Percentiles rank a stretch among this genome's conserved stretches.
phyloP scores from a whole-genome alignment of 2,888 invertebrate species.

The Drosophila monieri region DNA sequence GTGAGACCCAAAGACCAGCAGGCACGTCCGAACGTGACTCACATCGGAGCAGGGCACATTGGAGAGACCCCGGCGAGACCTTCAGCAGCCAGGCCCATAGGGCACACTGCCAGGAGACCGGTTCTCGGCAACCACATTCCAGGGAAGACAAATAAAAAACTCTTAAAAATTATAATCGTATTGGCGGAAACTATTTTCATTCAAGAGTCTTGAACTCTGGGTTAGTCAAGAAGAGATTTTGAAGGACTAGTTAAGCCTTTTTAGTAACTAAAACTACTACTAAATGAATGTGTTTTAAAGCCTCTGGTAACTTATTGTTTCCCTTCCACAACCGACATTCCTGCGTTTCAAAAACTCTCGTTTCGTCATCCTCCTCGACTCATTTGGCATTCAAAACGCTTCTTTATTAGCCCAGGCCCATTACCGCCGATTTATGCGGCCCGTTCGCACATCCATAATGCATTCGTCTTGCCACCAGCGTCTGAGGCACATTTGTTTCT shows the following conservation, averaged over 20 bases:
- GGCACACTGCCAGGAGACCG: conserved; percentile 44
- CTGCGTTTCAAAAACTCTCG: conserved; percentile 23
- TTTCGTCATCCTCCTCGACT: conserved; percentile 48
- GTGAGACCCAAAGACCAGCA: conserved; percentile 14
- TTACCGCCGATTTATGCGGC: conserved; percentile 65
- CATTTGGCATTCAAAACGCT: conserved; percentile 74
- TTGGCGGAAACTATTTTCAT: neutral
- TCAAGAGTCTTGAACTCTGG: neutral
- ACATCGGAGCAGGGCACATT: conserved; percentile 1
- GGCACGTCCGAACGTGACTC: conserved; percentile 44
- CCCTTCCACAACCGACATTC: neutral
- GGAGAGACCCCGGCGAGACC: conserved; percentile 26
- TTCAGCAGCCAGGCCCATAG: conserved; percentile 33
- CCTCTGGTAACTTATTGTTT: conserved; percentile 4
- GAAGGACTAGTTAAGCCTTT: neutral
- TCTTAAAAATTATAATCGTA: neutral
- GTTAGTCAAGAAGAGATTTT: neutral
- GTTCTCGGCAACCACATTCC: conserved; percentile 59
- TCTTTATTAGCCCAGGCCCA: conserved; percentile 39
- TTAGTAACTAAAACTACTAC: no score
- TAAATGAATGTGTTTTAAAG: no score
- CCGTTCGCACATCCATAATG: conserved; percentile 60
- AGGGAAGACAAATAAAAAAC: conserved; percentile 45
- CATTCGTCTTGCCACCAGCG: conserved; percentile 34
- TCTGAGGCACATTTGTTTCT: conserved; percentile 33